Conservation (phyloP, 2,113 vertebrate species). For the Smithornis capensis region DNA sequence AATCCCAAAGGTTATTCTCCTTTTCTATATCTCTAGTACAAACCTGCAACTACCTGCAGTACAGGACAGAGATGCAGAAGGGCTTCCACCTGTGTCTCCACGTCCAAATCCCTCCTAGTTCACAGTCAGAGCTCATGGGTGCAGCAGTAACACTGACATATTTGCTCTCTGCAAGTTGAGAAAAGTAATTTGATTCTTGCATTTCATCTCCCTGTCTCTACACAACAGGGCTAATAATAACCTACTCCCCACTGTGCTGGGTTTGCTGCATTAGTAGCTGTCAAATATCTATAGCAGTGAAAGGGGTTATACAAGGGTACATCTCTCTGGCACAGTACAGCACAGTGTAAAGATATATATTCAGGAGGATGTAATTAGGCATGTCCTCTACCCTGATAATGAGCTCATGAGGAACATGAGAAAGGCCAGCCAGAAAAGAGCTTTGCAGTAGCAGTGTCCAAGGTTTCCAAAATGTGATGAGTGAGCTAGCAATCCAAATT, state of each 20-base stretch:
- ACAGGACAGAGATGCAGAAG: background rate
- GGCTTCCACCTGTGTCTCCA: background rate
- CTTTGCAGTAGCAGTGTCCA: background rate
- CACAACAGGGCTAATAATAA: background rate
- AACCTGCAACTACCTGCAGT: background rate
- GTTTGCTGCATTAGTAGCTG: background rate
- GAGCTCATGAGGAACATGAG: background rate
- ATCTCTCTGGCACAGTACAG: background rate
- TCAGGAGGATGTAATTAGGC: background rate
- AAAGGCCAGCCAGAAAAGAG: background rate
- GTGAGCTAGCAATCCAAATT: background rate
- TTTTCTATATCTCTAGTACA: background rate
- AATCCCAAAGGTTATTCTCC: background rate
- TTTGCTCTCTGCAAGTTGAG: background rate
- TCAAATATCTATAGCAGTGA: background rate
- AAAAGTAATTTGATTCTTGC: background rate
- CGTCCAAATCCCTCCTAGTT: background rate
- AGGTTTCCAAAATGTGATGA: background rate
- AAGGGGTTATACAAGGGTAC: background rate
- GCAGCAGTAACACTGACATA: background rate
- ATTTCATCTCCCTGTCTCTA: background rate
- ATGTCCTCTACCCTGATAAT: background rate
- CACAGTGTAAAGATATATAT: background rate
- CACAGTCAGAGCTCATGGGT: background rate
- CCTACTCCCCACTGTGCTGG: rapidly evolving